A percentile compares a stretch with the other conserved stretches of the same genome.
phyloP scores from a whole-genome alignment of 2,888 invertebrate species.

The Ectemnius cavifrons region DNA sequence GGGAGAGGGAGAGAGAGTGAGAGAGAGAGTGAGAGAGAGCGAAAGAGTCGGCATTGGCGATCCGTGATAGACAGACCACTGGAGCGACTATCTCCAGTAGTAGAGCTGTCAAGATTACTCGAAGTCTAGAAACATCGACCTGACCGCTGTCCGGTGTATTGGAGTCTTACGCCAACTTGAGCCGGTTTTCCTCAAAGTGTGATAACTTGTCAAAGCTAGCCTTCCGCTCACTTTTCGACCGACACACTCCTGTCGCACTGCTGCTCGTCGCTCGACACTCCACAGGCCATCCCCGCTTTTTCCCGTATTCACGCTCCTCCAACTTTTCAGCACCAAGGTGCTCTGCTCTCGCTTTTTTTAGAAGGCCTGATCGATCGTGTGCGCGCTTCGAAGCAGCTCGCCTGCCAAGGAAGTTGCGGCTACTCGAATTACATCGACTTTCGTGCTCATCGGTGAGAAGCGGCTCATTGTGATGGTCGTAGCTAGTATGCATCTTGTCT shows the following conservation, averaged over 20 bases:
- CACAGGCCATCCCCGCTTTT: too few species aligned
- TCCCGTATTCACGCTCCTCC: too few species aligned
- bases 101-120: slow-evolving; percentile 33
- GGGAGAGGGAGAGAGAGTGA: slow-evolving; percentile 1
- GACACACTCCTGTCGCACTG: neutral
- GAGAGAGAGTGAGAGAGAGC: too few species aligned
- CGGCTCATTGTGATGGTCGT: too few species aligned
- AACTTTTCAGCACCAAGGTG: too few species aligned
- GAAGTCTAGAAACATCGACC: slow-evolving; percentile 19
- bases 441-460: too few species aligned
- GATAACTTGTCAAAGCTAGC: slow-evolving; percentile 22
- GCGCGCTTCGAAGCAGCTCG: too few species aligned
- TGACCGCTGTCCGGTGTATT: neutral
- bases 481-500: too few species aligned
- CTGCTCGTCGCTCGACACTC: neutral
- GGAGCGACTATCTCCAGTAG: slow-evolving; percentile 36
- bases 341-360: too few species aligned
- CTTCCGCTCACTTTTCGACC: neutral
- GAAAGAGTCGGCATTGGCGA: slow-evolving; percentile 26
- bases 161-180: neutral
- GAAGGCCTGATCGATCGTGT: too few species aligned
- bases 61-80: slow-evolving; percentile 42
- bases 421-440: too few species aligned
- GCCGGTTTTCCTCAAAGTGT: slow-evolving; percentile 7
- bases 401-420: too few species aligned